Base-by-base conservation (phyloP, 2,113 vertebrate species). In the Astatotilapia flaviijosephi region DNA sequence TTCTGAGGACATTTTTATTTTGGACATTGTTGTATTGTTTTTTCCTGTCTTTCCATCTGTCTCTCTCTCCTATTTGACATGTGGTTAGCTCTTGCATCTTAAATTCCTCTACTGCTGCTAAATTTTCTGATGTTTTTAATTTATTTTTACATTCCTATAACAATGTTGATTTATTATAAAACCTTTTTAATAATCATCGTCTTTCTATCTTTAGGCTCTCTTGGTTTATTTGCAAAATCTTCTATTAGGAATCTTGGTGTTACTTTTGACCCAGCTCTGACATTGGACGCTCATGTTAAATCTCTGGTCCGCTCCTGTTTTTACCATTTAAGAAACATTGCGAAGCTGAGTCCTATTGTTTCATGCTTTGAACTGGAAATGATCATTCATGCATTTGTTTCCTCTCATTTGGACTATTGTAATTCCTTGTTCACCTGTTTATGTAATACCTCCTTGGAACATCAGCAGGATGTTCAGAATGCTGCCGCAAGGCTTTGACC, bases 261-360 rank as follows among this genome's bases (percentile, higher is more conserved):
- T 21, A 54, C 3, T 54, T 54, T 54, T 54, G n/a, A 5, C 51
- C 51, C 51, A 54, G 9, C 10, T 21, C n/a, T 54, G n/a, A 54
- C 51, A 21, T 54, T 54, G 51, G 51, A 21, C 1, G 10, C 9
- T 53, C 51, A 53, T 53, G 51, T 53, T 53, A 53, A 21, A 53
- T 21, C 51, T 54, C 0, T 54, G 51, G 51, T 54, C n/a, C 1
- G 1, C n/a, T 1, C 5, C 9, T 54, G n/a, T 21, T 54, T 21
- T 54, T 11, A 11, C 3, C n/a, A 21, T 54, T 21, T 54, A 54
- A 54, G 51, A 54, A 12, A 54, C 51, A 21, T 54, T 54, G n/a
- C 1, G 1, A 54, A 54, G 9, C 51, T 54, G 51, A 54, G 51
- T 21, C n/a, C 51, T 54, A 21, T 54, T 54, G 51, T 54, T 21